Evolutionary conservation across 1,140 invertebrate species (phyloP).

Genomic region (Nylanderia fulva): DNA sequence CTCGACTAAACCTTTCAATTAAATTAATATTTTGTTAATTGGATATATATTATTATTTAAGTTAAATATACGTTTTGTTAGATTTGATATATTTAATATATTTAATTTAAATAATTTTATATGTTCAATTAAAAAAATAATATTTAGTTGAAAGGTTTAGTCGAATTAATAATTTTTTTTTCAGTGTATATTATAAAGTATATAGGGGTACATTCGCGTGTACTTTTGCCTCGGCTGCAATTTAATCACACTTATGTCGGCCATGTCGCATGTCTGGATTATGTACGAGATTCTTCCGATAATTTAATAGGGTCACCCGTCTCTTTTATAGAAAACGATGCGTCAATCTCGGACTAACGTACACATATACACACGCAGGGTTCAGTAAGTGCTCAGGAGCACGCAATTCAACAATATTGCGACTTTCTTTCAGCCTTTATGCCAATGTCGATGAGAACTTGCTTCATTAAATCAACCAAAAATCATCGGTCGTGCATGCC

Average conservation of each 20-base stretch:
- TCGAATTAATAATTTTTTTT: too few relatives aligned
- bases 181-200: conserved; percentile 16
- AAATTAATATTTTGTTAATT: too few relatives aligned
- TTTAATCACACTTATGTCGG: conserved; percentile 49
- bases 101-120: too few relatives aligned
- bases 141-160: too few relatives aligned
- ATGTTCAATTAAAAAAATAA: too few relatives aligned
- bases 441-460: conserved; percentile 32
- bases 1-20: too few relatives aligned
- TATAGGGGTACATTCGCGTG: neutral
- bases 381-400: conserved; percentile 20
- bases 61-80: too few relatives aligned
- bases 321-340: conserved; percentile 41
- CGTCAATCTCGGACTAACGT: conserved; percentile 14
- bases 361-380: neutral
- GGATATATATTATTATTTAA: too few relatives aligned
- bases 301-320: conserved; percentile 42
- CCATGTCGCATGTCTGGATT: conserved; percentile 28
- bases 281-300: conserved; percentile 29
- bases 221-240: neutral
- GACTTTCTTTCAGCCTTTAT: neutral
- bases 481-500: conserved; percentile 34
- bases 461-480: conserved; percentile 45
- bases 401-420: conserved; percentile 29
- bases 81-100: too few relatives aligned